Percentiles rank a stretch among this genome's conserved stretches.
These are phyloP conservation scores for Iphiclides podalirius DNA, from an alignment of 2,888 invertebrate genomes.

Conservation along the genomic window DNA sequence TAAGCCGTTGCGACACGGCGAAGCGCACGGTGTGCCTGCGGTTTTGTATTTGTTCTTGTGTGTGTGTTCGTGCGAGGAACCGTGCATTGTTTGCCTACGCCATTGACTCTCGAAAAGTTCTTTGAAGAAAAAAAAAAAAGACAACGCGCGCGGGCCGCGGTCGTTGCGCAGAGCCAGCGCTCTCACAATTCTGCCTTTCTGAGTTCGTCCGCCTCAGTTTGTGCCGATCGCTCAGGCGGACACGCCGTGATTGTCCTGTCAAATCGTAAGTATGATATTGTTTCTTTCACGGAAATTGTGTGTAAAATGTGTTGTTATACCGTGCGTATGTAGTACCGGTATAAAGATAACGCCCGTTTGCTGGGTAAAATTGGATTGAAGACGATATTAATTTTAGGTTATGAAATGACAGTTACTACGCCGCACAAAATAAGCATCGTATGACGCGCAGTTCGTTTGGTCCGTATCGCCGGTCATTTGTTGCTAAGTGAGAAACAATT, in stretches of 20 bases:
- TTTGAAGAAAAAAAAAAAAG: slow-evolving; percentile 50
- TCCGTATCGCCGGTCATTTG: slow-evolving; percentile 56
- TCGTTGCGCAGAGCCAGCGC: slow-evolving; percentile 44
- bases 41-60: slow-evolving; percentile 24
- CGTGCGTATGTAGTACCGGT: slow-evolving; percentile 27
- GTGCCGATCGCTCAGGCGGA: slow-evolving; percentile 53
- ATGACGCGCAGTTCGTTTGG: slow-evolving; percentile 56
- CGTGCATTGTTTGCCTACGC: slow-evolving; percentile 17
- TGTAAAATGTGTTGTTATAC: slow-evolving; percentile 42
- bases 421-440: slow-evolving; percentile 52
- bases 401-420: slow-evolving; percentile 64
- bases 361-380: slow-evolving; percentile 23
- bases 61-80: slow-evolving; percentile 6
- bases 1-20: slow-evolving; percentile 52
- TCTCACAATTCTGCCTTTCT: slow-evolving; percentile 28
- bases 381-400: slow-evolving; percentile 48
- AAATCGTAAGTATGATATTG: slow-evolving; percentile 52
- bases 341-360: slow-evolving; percentile 26
- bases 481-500: slow-evolving; percentile 68
- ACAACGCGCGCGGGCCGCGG: slow-evolving; percentile 38
- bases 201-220: slow-evolving; percentile 50
- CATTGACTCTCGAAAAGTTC: slow-evolving; percentile 26
- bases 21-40: slow-evolving; percentile 25
- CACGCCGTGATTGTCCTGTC: slow-evolving; percentile 40
- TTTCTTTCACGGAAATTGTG: slow-evolving; percentile 38